Percentiles rank a stretch among this genome's conserved stretches.
phyloP scores from a whole-genome alignment of 2,888 invertebrate species.

The Patella ulyssiponensis region DNA sequence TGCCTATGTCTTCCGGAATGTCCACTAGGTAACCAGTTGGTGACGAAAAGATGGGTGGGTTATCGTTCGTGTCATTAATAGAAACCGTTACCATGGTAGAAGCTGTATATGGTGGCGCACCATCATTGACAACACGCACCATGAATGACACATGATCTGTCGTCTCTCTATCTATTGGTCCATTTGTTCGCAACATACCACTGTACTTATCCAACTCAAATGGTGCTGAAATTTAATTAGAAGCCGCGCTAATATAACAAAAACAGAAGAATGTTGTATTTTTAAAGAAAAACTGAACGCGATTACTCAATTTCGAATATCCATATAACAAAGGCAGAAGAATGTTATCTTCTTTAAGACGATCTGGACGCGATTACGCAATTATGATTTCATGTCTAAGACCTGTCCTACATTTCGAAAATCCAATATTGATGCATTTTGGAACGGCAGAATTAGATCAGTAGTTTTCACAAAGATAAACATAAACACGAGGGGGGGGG shows the following conservation, averaged over 20 bases:
- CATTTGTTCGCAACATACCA: constrained; percentile 14
- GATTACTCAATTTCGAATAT: no score
- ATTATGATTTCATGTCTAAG: no score
- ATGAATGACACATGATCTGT: constrained; percentile 14
- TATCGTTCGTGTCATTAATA: constrained; percentile 22
- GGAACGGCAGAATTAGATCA: no score
- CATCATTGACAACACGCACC: constrained; percentile 21
- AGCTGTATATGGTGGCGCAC: constrained; percentile 24
- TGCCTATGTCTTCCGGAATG: constrained; percentile 20
- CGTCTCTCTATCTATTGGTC: constrained; percentile 19
- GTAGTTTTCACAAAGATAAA: no score
- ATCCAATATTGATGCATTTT: no score
- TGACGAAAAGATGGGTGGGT: constrained; percentile 17
- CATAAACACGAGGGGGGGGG: no score
- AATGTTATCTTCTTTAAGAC: no score
- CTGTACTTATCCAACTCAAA: constrained; percentile 9
- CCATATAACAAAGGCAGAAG: no score
- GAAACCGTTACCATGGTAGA: constrained; percentile 25
- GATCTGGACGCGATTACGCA: no score
- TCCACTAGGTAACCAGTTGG: constrained; percentile 25
- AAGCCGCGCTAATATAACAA: no score
- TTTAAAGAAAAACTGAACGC: background rate
- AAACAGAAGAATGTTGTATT: no score
- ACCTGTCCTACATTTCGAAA: no score
- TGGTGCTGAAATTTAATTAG: background rate